Percentiles rank a stretch among this genome's conserved stretches.
These are phyloP conservation scores for Dicerorhinus sumatrensis DNA, from an alignment of 2,113 vertebrate genomes.

Conservation along the genomic window DNA sequence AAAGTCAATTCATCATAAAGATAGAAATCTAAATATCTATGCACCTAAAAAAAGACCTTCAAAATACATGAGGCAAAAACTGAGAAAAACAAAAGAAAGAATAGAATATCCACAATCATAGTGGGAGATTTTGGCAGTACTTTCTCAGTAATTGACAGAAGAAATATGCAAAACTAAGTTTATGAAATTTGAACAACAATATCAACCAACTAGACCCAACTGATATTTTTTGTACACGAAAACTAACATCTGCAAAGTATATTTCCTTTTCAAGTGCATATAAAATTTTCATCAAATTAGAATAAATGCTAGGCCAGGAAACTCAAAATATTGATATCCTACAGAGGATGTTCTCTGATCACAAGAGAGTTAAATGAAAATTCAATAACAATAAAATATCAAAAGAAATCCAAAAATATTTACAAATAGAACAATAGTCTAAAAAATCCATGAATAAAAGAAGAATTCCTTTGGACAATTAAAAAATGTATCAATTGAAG, in stretches of 20 bases:
- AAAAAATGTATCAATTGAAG: neutral
- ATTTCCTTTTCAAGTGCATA: neutral
- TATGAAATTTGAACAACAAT: neutral
- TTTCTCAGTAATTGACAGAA: neutral
- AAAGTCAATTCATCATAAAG: neutral
- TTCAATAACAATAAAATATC: neutral
- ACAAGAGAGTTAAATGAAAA: neutral
- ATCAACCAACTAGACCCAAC: neutral
- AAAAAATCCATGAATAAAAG: neutral
- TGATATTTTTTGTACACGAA: neutral
- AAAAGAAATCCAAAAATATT: neutral
- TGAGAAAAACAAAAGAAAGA: neutral
- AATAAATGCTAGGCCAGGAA: neutral
- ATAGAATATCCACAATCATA: neutral
- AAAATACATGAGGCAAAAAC: neutral
- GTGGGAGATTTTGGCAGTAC: neutral
- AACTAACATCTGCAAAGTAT: neutral
- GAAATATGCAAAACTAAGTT: neutral
- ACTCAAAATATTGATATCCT: neutral
- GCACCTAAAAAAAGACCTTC: neutral
- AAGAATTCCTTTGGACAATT: neutral
- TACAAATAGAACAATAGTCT: neutral
- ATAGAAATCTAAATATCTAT: neutral
- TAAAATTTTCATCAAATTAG: neutral
- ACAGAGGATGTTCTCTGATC: neutral